Base-by-base conservation (phyloP, 2,797 vertebrate genomes). In the Leuciscus waleckii region DNA sequence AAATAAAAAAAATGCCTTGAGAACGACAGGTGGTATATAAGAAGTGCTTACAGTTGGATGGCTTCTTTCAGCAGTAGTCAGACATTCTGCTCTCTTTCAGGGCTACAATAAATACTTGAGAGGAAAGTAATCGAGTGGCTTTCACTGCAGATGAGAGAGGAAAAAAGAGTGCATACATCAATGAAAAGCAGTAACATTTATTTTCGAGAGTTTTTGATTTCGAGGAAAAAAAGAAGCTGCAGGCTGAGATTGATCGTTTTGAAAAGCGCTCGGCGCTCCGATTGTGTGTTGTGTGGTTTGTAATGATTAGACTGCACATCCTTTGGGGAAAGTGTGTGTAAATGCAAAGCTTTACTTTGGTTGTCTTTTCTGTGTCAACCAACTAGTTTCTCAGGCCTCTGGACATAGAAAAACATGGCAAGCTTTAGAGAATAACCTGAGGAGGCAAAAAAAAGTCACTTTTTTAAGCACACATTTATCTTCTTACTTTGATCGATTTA, bases 1-100 rank as follows among this genome's bases (percentile, higher is more conserved):
- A 94, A 92, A 93, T 94, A 92, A 90, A 91, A 90, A 69, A 90
- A 69, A 78, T 84, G 89, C 88, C 82, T 89, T 17, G 19, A 78
- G 82, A 70, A 79, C 39, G 78, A 78, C 75, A 78, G 75, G 26
- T 84, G 65, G 26, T 2, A 29, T 23, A 29, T 79, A 70, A 70
- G 14, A 56, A 56, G 13, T 29, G 75, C 74, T 78, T 35, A 26
- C 19, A 58, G 63, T 32, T 7, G 46, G 65, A 46, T 78, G 26
- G 14, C 23, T 83, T 65, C 49, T 77, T 46, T 63, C 26, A 32
- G 26, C 68, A 1, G 1, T 32, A 37, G 79, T 37, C 79, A 37
- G 46, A 41, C 65, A 32, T 26, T 69, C 7, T 2, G 2, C 41
- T 46, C n/a, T 41, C 37, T 49, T 63, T 79, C 10, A 79, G 29